Percentiles rank a stretch among this genome's conserved stretches.
phyloP scores from a whole-genome alignment of 2,888 invertebrate species.

The Mamestra brassicae region DNA sequence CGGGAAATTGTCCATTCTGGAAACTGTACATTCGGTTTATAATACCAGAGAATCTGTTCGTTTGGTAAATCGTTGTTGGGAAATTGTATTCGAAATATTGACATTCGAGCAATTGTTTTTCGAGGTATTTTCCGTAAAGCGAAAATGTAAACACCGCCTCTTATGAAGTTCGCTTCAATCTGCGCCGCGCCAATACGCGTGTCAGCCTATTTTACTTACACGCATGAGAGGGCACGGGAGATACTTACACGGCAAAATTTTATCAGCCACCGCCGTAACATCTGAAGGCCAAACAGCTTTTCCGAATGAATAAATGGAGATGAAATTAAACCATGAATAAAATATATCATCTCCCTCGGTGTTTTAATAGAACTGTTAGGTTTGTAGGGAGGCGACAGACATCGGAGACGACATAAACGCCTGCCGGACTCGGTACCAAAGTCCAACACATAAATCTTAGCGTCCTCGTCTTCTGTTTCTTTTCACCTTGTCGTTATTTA shows the following conservation, averaged over 20 bases:
- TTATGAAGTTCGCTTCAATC: conserved; percentile 19
- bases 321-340: conserved; percentile 53
- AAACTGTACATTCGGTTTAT: conserved; percentile 11
- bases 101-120: not conserved
- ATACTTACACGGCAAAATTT: conserved; percentile 46
- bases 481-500: conserved; percentile 52
- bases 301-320: conserved; percentile 53
- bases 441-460: conserved; percentile 40
- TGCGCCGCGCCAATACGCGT: conserved; percentile 43
- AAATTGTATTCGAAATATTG: not conserved
- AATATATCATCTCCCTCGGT: conserved; percentile 30
- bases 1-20: conserved; percentile 35
- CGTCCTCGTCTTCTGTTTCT: conserved; percentile 45
- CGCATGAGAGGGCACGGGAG: conserved; percentile 46
- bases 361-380: conserved; percentile 45
- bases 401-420: conserved; percentile 33
- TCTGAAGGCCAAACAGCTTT: conserved; percentile 49
- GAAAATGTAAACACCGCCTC: conserved; percentile 24
- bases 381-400: conserved; percentile 23
- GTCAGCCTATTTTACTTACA: conserved; percentile 57
- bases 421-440: conserved; percentile 25
- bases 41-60: not conserved
- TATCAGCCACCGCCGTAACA: conserved; percentile 43
- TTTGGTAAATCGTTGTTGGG: conserved; percentile 9
- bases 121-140: not conserved